phyloP scores from a whole-genome alignment of 2,888 invertebrate species.

The Drosophila nr. fundita region DNA sequence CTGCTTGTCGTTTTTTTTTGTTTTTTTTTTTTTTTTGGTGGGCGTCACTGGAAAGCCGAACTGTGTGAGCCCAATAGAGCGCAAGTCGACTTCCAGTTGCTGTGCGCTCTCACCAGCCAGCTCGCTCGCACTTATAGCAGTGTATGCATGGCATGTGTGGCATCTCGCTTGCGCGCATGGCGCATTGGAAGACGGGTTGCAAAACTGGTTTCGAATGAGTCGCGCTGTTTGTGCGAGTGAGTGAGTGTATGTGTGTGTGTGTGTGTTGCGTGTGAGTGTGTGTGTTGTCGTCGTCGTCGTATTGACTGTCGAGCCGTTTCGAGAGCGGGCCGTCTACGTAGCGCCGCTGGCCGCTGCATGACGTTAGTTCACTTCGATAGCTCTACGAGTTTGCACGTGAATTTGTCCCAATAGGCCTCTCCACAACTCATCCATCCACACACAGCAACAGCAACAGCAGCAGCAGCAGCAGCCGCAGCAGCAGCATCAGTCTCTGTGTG shows the following conservation, averaged over 20 bases:
- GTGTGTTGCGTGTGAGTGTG: constrained; percentile 15
- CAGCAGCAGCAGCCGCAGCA: constrained; percentile 11
- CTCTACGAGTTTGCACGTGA: constrained; percentile 85
- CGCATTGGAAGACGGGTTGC: constrained; percentile 63
- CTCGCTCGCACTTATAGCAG: constrained; percentile 31
- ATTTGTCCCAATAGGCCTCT: constrained; percentile 76
- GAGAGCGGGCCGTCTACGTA: constrained; percentile 80
- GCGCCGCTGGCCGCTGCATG: constrained; percentile 83
- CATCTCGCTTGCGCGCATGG: constrained; percentile 48
- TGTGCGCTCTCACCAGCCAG: constrained; percentile 44
- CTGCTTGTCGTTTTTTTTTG: not conserved
- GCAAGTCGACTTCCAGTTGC: constrained; percentile 76
- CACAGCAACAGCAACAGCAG: constrained; percentile 6
- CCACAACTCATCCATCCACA: constrained; percentile 16
- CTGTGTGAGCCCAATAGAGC: constrained; percentile 72
- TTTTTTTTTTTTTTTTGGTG: constrained; percentile 54
- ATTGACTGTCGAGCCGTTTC: constrained; percentile 30
- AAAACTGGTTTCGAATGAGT: constrained; percentile 67
- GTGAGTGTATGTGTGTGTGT: constrained; percentile 21
- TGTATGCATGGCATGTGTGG: constrained; percentile 9
- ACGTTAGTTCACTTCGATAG: constrained; percentile 86
- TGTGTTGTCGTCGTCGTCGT: constrained; percentile 26
- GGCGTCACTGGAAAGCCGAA: constrained; percentile 80
- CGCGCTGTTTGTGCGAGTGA: constrained; percentile 9
- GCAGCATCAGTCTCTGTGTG: constrained; percentile 34